Evolutionary conservation across 2,113 vertebrate species (phyloP).

Genomic region (Eonycteris spelaea): DNA sequence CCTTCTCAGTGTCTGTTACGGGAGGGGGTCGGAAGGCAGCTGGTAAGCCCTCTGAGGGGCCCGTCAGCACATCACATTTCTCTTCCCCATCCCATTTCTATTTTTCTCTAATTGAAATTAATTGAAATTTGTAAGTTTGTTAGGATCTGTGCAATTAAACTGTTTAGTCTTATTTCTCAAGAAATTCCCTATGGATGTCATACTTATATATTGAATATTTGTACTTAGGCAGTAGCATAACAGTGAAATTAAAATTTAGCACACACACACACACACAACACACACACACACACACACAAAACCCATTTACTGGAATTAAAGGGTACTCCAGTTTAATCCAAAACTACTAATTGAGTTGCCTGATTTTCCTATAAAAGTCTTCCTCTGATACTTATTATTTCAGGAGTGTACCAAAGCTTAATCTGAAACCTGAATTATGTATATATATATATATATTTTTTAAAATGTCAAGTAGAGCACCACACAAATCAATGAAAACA

Average conservation of each 20-base stretch:
- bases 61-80: background rate
- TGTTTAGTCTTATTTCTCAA: slow-evolving; percentile 95
- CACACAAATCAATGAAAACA: background rate
- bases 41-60: accelerated
- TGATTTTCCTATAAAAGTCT: background rate
- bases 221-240: slow-evolving; percentile 95
- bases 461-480: background rate
- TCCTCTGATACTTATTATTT: background rate
- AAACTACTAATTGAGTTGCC: background rate
- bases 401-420: background rate
- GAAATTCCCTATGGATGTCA: slow-evolving; percentile 93
- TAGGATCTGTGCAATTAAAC: slow-evolving; percentile 97
- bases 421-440: background rate
- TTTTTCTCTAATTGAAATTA: background rate
- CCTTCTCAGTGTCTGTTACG: background rate
- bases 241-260: slow-evolving; percentile 91
- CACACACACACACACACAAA: too few relatives aligned
- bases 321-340: background rate
- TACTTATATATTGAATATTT: slow-evolving; percentile 97
- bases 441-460: background rate
- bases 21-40: background rate
- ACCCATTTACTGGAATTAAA: background rate
- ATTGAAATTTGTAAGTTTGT: slow-evolving; percentile 71
- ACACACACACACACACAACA: too few relatives aligned
- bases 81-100: background rate